These are phyloP conservation scores for Beroe forskalii DNA, from an alignment of 37 sponge, comb jelly and placozoan species.

Conservation along the genomic window DNA sequence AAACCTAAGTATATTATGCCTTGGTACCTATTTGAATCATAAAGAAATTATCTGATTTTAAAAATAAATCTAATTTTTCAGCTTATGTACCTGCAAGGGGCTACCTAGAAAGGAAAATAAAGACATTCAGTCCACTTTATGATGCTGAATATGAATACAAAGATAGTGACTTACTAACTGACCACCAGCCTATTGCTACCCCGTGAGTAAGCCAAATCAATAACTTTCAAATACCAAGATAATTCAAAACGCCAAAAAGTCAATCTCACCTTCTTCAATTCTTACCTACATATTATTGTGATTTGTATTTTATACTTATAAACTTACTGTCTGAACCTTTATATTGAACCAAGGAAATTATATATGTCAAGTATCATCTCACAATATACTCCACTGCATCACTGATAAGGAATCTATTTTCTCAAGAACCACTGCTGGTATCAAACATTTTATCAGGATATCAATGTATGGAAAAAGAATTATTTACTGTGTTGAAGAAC, in stretches of 20 bases:
- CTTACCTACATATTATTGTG: too few relatives aligned
- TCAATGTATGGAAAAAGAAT: slow-evolving; percentile 69
- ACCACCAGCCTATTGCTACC: slow-evolving; percentile 29
- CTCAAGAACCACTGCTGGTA: too few relatives aligned
- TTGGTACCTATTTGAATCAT: too few relatives aligned
- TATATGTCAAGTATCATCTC: too few relatives aligned
- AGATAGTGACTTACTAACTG: slow-evolving; percentile 13
- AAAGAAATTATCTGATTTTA: neutral
- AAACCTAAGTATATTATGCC: too few relatives aligned
- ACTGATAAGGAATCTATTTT: too few relatives aligned
- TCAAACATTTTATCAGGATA: neutral
- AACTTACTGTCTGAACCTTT: too few relatives aligned
- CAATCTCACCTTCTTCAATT: too few relatives aligned
- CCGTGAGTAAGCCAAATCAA: neutral
- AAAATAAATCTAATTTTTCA: neutral
- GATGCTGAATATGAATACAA: slow-evolving; percentile 39
- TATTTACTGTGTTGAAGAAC: slow-evolving; percentile 79
- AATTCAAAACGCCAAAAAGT: too few relatives aligned
- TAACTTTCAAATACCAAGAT: neutral
- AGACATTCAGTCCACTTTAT: slow-evolving; percentile 40
- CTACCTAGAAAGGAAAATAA: slow-evolving; percentile 26
- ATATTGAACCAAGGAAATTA: too few relatives aligned
- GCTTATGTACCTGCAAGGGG: slow-evolving; percentile 13
- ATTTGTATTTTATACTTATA: too few relatives aligned
- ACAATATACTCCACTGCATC: too few relatives aligned